phyloP scores from a whole-genome alignment of 1,140 invertebrate genomes.

The Planococcus citri region DNA sequence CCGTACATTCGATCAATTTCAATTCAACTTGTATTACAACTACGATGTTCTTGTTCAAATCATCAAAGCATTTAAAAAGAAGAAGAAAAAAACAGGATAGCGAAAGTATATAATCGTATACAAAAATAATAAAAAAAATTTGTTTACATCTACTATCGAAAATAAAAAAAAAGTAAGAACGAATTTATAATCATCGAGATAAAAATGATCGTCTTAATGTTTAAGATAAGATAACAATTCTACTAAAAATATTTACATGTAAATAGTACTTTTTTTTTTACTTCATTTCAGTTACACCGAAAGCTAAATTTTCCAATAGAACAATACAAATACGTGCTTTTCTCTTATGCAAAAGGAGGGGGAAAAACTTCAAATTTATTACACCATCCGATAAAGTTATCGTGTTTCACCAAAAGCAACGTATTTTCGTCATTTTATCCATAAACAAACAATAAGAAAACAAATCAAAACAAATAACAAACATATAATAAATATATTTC shows the following conservation, averaged over 20 bases:
- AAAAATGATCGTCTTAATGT: not conserved
- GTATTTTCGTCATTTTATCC: not conserved
- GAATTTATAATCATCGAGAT: not conserved
- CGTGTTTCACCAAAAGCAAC: not conserved
- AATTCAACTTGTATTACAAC: not conserved
- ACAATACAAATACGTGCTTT: not conserved
- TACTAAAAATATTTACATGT: slow-evolving; percentile 1
- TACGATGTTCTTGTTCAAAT: not conserved
- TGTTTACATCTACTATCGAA: not conserved
- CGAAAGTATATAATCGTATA: slow-evolving; percentile 7
- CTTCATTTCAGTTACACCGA: not conserved
- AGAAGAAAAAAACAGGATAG: not conserved
- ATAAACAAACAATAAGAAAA: no score
- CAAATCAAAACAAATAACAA: no score
- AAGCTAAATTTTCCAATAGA: not conserved
- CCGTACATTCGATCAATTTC: not conserved
- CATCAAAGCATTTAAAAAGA: not conserved
- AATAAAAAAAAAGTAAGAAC: not conserved
- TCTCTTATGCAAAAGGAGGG: no score
- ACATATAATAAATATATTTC: no score
- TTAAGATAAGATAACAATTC: not conserved
- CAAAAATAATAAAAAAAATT: not conserved
- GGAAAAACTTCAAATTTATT: no score
- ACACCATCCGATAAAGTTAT: no score
- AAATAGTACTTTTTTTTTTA: not conserved